phyloP scores from a whole-genome alignment of 2,888 invertebrate genomes.

The Drosophila aldrichi region DNA sequence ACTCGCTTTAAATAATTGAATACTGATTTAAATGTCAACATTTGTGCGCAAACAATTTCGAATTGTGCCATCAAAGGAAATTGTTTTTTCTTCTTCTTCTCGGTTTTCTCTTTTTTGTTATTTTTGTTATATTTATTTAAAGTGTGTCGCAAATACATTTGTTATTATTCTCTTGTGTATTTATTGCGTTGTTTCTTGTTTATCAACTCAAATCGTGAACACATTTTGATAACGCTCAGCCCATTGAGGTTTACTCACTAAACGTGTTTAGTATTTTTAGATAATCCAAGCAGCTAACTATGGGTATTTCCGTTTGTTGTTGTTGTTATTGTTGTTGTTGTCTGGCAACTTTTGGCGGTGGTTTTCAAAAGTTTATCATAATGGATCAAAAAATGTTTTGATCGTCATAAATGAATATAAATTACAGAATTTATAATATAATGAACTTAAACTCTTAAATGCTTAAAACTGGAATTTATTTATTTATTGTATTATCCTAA shows the following conservation, averaged over 20 bases:
- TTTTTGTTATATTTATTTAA: too few relatives aligned
- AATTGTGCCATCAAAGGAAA: conserved; percentile 20
- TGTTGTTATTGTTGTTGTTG: neutral
- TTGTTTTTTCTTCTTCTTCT: neutral
- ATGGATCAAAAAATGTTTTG: too few relatives aligned
- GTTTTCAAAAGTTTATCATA: too few relatives aligned
- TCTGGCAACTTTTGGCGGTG: neutral
- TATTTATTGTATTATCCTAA: too few relatives aligned
- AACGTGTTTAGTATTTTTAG: conserved; percentile 2
- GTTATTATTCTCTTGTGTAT: neutral
- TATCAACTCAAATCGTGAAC: neutral
- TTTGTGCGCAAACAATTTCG: conserved; percentile 29
- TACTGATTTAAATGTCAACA: conserved; percentile 76
- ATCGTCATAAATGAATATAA: too few relatives aligned
- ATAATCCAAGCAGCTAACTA: conserved; percentile 1
- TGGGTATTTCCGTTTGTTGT: neutral
- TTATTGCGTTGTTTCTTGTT: neutral
- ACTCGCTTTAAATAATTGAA: conserved; percentile 71
- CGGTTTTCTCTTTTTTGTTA: neutral
- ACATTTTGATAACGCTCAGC: neutral
- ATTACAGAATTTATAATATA: too few relatives aligned
- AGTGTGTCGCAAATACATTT: conserved; percentile 10
- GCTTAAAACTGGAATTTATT: too few relatives aligned
- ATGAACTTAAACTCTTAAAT: too few relatives aligned
- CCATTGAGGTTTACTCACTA: neutral